Evolutionary conservation across 1,140 invertebrate species (phyloP), one percentile per base, ranked within the genome.

Genomic region (Cotesia glomerata): DNA sequence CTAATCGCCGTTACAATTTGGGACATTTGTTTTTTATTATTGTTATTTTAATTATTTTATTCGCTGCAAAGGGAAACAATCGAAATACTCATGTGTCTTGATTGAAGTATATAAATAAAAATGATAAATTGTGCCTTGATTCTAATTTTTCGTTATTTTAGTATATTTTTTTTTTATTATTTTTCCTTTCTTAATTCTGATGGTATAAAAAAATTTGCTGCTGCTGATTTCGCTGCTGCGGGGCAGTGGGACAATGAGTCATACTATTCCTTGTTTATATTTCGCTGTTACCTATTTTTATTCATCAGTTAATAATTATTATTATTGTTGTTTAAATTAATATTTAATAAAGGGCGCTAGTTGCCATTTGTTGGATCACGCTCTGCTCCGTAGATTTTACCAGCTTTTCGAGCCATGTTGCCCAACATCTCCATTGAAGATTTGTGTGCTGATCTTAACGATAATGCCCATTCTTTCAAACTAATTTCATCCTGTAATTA

Each of bases 341-440:
- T 14, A 16, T 32, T 71, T 26, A 45, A 58, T 61, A 54, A 54
- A 74, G 71, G 71, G 72, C 77, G 76, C 82, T 87, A 89, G 82
- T 89, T 90, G 78, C 89, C 88, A 74, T 89, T 90, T 52, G 89
- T 88, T 68, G 83, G 85, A 71, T 90, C 90, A 35, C 90, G 74
- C 73, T 90, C 92, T 54, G 96, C 96, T 56, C 97, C 97, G 88
- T 98, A 98, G 75, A 98, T 98, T 88, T 97, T 97, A 59, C 95
- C 96, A 51, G 96, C 97, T 87, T 98, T 98, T 80, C 93, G 92
- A n/a, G 96, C 96, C 95, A 98, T 98, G 39, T 92, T 95, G 14
- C 94, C 94, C 3, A 98, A 89, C 74, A 98, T 90, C 83, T 98
- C 97, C 84, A 95, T 91, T 0, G 96, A 97, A 80, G 93, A 92